Percentiles rank a stretch among this genome's conserved stretches.
Evolutionary conservation across 2,797 vertebrate genomes (phyloP).

Genomic region (Aselliscus stoliczkanus): DNA sequence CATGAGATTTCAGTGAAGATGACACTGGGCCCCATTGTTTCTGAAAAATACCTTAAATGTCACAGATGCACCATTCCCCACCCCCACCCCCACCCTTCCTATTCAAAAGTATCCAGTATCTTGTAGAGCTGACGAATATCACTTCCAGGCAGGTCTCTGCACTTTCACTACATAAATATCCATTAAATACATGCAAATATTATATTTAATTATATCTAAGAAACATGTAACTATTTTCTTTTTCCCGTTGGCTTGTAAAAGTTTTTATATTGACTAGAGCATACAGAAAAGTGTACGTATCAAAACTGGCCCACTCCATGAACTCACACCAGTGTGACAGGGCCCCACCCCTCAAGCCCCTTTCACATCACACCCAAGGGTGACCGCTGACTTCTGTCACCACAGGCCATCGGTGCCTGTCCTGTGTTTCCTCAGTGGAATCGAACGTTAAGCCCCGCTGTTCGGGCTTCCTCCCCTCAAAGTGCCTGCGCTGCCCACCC

Average conservation of each 20-base stretch:
- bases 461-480: not conserved
- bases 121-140: rapidly evolving
- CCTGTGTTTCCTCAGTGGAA: too few relatives aligned
- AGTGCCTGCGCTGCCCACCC: rapidly evolving
- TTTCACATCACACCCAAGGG: rapidly evolving
- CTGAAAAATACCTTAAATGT: not conserved
- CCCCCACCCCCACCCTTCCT: too few relatives aligned
- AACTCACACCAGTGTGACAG: rapidly evolving
- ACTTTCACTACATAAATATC: not conserved
- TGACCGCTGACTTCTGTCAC: not conserved
- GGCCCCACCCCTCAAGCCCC: rapidly evolving
- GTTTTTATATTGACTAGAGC: too few relatives aligned
- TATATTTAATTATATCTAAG: rapidly evolving
- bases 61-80: not conserved
- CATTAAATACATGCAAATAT: rapidly evolving
- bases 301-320: rapidly evolving
- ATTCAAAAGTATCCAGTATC: rapidly evolving
- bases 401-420: not conserved
- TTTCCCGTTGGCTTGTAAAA: not conserved
- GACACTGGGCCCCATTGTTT: not conserved
- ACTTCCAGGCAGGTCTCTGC: not conserved
- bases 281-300: rapidly evolving
- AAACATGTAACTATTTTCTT: not conserved
- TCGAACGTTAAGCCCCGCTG: not conserved
- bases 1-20: not conserved